These are phyloP conservation scores for Drosophila seguyi DNA, from an alignment of 1,140 invertebrate species.

Conservation along the genomic window DNA sequence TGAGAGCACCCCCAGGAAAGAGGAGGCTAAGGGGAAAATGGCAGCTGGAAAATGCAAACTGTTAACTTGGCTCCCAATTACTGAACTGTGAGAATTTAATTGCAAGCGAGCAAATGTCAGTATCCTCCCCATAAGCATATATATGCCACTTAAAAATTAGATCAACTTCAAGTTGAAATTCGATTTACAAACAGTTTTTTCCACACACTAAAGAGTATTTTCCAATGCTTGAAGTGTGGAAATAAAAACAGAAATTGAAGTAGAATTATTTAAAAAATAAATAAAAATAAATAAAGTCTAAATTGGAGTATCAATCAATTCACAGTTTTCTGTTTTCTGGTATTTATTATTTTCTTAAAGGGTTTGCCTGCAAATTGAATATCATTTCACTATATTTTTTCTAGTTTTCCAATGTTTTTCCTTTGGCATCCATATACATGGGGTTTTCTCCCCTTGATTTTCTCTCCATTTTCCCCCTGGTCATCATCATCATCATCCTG, in stretches of 20 bases:
- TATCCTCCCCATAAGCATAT: not conserved
- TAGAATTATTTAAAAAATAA: not conserved
- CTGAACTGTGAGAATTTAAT: slow-evolving; percentile 34
- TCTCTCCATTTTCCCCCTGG: slow-evolving; percentile 1
- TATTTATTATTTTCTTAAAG: not conserved
- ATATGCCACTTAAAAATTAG: not conserved
- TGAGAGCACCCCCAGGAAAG: slow-evolving; percentile 10
- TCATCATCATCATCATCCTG: slow-evolving; percentile 13
- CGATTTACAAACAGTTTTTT: not conserved
- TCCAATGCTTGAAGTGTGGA: not conserved
- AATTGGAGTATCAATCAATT: not conserved
- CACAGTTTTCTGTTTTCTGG: not conserved
- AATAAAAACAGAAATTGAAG: not conserved
- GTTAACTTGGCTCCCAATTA: slow-evolving; percentile 10
- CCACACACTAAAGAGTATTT: not conserved
- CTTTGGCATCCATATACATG: not conserved
- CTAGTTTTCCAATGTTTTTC: slow-evolving; percentile 5
- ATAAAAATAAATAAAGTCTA: too few species aligned
- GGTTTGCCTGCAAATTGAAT: not conserved
- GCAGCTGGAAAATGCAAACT: slow-evolving; percentile 8
- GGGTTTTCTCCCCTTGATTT: not conserved
- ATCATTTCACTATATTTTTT: not conserved
- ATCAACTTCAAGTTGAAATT: not conserved
- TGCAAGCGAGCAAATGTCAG: slow-evolving; percentile 4
- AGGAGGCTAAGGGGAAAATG: not conserved